phyloP scores from a whole-genome alignment of 2,797 vertebrate genomes.

The Leucoraja ocellata region DNA sequence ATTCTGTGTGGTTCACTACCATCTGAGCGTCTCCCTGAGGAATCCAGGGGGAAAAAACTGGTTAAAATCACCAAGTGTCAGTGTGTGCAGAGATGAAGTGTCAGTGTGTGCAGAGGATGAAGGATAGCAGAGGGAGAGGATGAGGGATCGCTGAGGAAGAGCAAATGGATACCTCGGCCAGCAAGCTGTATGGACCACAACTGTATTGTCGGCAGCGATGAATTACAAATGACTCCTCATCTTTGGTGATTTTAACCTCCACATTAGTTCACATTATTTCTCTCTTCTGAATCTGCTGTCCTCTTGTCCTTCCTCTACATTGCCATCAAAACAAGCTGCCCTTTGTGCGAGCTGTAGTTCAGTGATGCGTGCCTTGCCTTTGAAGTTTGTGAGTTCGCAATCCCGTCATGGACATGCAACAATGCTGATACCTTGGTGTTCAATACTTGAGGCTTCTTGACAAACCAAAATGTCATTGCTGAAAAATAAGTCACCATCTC shows the following conservation, averaged over 20 bases:
- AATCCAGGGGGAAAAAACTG: not conserved
- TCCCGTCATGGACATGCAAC: not conserved
- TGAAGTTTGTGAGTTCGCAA: not conserved
- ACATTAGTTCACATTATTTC: no score
- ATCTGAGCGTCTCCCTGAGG: not conserved
- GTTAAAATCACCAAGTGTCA: no score
- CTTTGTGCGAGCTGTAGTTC: not conserved
- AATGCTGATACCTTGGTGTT: not conserved
- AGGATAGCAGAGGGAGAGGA: no score
- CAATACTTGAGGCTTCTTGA: not conserved
- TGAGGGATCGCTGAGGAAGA: no score
- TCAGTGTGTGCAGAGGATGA: no score
- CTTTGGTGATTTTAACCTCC: not conserved
- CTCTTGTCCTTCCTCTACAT: no score
- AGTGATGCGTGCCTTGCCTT: not conserved
- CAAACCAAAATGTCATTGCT: not conserved
- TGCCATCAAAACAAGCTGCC: not conserved
- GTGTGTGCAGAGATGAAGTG: no score
- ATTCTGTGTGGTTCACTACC: not conserved
- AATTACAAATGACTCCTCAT: not conserved
- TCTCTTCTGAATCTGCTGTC: no score
- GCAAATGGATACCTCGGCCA: no score
- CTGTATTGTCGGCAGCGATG: no score
- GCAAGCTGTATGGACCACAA: no score
- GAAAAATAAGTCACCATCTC: not conserved